These are phyloP conservation scores for Sycophila texana DNA, from an alignment of 2,888 invertebrate species.

Conservation along the genomic window DNA sequence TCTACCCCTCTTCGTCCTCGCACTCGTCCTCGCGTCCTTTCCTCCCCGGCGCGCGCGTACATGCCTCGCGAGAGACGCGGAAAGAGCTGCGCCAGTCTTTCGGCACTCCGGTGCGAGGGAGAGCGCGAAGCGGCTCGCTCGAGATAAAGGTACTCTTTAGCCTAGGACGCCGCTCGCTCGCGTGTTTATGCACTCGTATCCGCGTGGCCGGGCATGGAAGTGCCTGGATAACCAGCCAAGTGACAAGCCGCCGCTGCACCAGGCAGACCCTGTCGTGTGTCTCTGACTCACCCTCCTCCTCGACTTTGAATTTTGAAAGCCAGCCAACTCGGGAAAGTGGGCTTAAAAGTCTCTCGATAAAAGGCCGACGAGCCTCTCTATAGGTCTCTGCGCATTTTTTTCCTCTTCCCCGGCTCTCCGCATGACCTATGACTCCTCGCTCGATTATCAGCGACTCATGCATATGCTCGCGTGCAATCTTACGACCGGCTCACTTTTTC, in stretches of 20 bases:
- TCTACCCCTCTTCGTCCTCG: constrained; percentile 57
- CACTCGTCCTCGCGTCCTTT: constrained; percentile 58
- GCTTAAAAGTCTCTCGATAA: constrained; percentile 75
- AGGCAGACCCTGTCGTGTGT: constrained; percentile 10
- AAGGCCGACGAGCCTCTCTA: constrained; percentile 62
- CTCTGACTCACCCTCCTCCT: constrained; percentile 56
- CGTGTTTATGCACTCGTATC: constrained; percentile 75
- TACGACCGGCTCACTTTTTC: constrained; percentile 4
- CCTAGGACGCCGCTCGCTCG: constrained; percentile 73
- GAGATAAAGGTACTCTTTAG: constrained; percentile 66
- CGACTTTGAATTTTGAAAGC: constrained; percentile 73
- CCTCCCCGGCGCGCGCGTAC: constrained; percentile 51
- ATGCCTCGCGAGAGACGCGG: constrained; percentile 8
- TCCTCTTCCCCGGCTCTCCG: not conserved
- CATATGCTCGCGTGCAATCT: constrained; percentile 21
- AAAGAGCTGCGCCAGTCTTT: constrained; percentile 9
- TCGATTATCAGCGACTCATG: constrained; percentile 42
- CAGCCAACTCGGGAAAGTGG: constrained; percentile 75
- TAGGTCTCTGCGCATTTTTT: constrained; percentile 16
- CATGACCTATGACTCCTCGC: constrained; percentile 27
- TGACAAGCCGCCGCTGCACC: constrained; percentile 69
- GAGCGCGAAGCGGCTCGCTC: constrained; percentile 69
- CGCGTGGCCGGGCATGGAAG: constrained; percentile 74
- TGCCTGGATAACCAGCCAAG: constrained; percentile 76
- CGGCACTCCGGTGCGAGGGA: constrained; percentile 31